phyloP scores from a whole-genome alignment of 2,797 vertebrate species.

The Notamacropus eugenii region DNA sequence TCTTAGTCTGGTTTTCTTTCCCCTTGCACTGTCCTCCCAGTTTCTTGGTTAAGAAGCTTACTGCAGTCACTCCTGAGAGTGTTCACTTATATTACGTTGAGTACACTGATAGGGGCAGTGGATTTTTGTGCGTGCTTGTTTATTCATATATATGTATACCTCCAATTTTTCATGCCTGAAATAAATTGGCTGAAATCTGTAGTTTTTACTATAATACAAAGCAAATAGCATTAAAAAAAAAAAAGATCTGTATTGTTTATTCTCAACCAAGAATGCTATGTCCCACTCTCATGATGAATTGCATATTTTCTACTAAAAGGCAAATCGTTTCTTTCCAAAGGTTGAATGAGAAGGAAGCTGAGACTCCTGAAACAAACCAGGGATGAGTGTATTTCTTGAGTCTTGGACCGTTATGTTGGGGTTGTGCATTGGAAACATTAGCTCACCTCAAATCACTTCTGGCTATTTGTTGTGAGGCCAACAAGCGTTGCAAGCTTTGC shows the following conservation, averaged over 20 bases:
- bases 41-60: background rate
- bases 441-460: constrained; percentile 1
- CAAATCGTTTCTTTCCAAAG: background rate
- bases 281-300: background rate
- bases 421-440: background rate
- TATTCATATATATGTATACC: background rate
- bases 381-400: background rate
- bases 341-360: background rate
- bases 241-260: background rate
- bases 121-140: background rate
- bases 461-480: background rate
- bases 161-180: background rate
- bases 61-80: background rate
- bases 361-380: background rate
- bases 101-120: background rate
- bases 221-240: background rate
- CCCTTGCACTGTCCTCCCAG: background rate
- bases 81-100: background rate
- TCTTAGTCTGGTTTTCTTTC: background rate
- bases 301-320: constrained; percentile 33
- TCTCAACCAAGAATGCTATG: background rate
- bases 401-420: background rate
- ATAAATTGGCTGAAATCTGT: background rate
- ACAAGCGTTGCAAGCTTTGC: background rate
- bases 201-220: background rate